phyloP scores from a whole-genome alignment of 2,113 vertebrate genomes.

The Rhinopomastus cyanomelas region DNA sequence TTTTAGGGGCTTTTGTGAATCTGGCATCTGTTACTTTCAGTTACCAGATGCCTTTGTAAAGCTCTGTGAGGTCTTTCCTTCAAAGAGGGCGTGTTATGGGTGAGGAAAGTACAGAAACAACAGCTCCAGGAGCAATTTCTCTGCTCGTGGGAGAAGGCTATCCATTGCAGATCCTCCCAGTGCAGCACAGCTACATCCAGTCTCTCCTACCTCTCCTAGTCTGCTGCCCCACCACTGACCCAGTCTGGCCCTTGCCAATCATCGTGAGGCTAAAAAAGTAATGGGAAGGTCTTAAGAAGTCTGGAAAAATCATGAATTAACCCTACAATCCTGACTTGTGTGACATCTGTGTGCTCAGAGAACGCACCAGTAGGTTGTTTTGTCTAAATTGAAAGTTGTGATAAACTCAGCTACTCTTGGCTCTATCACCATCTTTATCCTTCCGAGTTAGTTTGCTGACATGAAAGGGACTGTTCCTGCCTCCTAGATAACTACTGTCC shows the following conservation, averaged over 20 bases:
- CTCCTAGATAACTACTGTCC: background rate
- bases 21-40: background rate
- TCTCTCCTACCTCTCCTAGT: background rate
- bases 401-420: constrained; percentile 2
- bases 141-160: background rate
- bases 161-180: fast-evolving
- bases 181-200: background rate
- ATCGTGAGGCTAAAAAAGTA: background rate
- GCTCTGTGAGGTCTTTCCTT: background rate
- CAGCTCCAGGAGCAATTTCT: background rate
- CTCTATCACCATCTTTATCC: background rate
- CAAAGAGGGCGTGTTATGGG: background rate
- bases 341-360: constrained; percentile 17
- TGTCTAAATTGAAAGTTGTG: constrained; percentile 20
- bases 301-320: constrained; percentile 1
- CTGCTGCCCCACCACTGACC: background rate
- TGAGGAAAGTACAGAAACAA: background rate
- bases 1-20: background rate
- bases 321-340: background rate
- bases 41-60: background rate
- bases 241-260: background rate
- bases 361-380: background rate
- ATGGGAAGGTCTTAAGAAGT: background rate
- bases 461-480: background rate
- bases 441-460: background rate